Conservation (phyloP, 2,113 vertebrate species). For the Myrmophylax atrothorax region DNA sequence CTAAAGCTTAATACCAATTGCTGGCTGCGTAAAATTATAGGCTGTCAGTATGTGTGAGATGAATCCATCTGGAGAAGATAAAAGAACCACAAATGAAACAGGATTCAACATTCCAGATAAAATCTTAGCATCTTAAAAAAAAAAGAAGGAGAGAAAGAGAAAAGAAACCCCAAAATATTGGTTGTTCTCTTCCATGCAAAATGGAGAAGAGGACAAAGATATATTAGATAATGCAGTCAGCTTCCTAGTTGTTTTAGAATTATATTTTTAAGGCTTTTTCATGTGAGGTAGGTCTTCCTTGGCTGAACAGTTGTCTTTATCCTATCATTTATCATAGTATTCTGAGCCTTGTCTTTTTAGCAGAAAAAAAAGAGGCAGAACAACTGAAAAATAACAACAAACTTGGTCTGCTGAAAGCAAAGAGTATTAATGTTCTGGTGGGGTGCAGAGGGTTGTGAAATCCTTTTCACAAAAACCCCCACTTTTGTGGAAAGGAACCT, state of each 20-base stretch:
- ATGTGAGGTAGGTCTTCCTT: neutral
- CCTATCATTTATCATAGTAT: neutral
- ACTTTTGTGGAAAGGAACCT: neutral
- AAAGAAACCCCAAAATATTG: neutral
- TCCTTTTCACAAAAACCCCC: neutral
- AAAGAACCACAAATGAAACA: neutral
- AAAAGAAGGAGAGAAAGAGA: neutral
- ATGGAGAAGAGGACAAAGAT: neutral
- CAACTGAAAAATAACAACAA: neutral
- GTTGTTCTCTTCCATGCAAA: neutral
- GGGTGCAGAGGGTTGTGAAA: rapidly evolving
- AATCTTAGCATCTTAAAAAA: no score
- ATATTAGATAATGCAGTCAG: neutral
- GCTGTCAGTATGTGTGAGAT: constrained; percentile 22
- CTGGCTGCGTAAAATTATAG: constrained; percentile 29
- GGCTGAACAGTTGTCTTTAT: neutral
- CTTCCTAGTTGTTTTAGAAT: neutral
- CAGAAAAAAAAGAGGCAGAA: neutral
- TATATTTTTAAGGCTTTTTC: neutral
- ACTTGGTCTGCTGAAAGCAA: neutral
- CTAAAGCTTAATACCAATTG: neutral
- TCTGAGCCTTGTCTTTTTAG: neutral
- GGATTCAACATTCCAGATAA: neutral
- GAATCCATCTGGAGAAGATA: constrained; percentile 24
- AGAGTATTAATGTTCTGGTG: neutral